Evolutionary conservation across 1,140 invertebrate species (phyloP), one percentile per base, ranked within the genome.

Genomic region (Hydropsyche tenuis): DNA sequence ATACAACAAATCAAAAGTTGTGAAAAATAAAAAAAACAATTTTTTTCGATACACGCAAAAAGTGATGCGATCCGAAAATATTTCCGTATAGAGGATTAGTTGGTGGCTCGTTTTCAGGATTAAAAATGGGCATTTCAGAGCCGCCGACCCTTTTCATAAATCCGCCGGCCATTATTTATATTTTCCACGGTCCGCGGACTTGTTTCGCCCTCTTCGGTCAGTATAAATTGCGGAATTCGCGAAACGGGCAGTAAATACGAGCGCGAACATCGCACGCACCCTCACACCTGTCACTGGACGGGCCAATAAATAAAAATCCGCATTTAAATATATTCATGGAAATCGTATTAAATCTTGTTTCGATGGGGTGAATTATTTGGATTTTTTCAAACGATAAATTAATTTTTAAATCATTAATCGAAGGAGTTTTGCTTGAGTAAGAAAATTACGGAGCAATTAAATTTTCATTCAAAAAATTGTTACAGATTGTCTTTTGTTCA

Each of bases 141-240:
- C 53, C 37, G 46, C 69, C 48, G 65, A 77, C 75, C 75, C 75
- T 74, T 64, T 73, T 77, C 75, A 77, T 77, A 74, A 77, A 77
- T 74, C 60, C 56, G 37, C 46, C 68, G 64, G 56, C 65, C 65
- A 69, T 73, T 75, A 72, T 75, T 68, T 75, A 69, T 73, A 63
- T 62, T 70, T 37, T 51, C 60, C 23, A 73, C 65, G 51, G 46
- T 42, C 48, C 16, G 43, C 48, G 43, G 11, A 51, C 74, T 51
- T 65, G 64, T 56, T 56, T 51, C 56, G 64, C 70, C 20, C 51
- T 51, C 37, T 48, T 37, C 20, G 63, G 69, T 74, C 72, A 73
- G 69, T 76, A 73, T 73, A 72, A 76, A 76, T 69, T 69, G 43
- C 53, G 42, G 22, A 43, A 68, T 48, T 45, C 42, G 65, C 22